Percentiles rank a stretch among this genome's conserved stretches.
These are phyloP conservation scores for Peribatodes rhomboidaria DNA, from an alignment of 2,888 invertebrate genomes.

Conservation along the genomic window DNA sequence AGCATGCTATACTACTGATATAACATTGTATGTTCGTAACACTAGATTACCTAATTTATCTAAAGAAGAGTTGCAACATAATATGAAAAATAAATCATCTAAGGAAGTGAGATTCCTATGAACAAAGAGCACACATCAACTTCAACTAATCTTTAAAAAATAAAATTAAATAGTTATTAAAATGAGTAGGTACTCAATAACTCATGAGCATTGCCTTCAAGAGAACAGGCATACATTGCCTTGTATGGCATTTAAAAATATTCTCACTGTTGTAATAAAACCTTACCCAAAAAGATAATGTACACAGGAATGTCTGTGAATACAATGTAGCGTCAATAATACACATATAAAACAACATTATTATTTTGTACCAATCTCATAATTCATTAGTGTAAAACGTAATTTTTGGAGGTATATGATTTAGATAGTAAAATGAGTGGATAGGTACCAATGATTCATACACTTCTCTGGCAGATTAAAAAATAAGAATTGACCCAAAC, in stretches of 20 bases:
- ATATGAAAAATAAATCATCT: slow-evolving; percentile 63
- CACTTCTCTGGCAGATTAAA: slow-evolving; percentile 3
- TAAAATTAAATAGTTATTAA: slow-evolving; percentile 44
- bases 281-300: slow-evolving; percentile 23
- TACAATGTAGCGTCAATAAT: slow-evolving; percentile 21
- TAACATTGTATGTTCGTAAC: slow-evolving; percentile 78
- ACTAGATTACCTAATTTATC: slow-evolving; percentile 62
- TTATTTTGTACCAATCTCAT: slow-evolving; percentile 33
- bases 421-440: slow-evolving; percentile 14
- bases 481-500: neutral
- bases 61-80: slow-evolving; percentile 59
- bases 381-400: slow-evolving; percentile 21
- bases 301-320: slow-evolving; percentile 42
- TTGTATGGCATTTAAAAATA: slow-evolving; percentile 32
- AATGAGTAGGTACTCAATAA: slow-evolving; percentile 52
- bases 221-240: slow-evolving; percentile 22
- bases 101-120: slow-evolving; percentile 64
- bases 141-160: slow-evolving; percentile 48
- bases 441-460: slow-evolving; percentile 12
- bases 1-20: slow-evolving; percentile 72
- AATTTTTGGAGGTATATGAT: slow-evolving; percentile 19
- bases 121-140: slow-evolving; percentile 56
- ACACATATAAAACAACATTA: slow-evolving; percentile 19
- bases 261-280: slow-evolving; percentile 33
- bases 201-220: slow-evolving; percentile 41